Conservation (phyloP, 1,140 invertebrate species). For the Aricia agestis region DNA sequence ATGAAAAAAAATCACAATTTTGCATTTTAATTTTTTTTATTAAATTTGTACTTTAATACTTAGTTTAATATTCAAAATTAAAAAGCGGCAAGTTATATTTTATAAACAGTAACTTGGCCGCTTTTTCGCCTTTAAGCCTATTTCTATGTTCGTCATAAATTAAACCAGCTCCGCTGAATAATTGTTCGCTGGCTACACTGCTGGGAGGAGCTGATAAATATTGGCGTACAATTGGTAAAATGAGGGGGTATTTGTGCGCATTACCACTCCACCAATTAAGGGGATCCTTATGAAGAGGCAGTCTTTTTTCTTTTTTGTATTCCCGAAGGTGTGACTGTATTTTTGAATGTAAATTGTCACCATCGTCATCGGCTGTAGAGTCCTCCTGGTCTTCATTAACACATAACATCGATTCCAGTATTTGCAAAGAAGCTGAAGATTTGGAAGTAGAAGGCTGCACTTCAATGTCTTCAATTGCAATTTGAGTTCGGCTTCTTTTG, state of each 20-base stretch:
- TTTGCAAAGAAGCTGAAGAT: slow-evolving; percentile 30
- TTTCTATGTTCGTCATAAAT: slow-evolving; percentile 40
- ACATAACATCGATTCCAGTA: slow-evolving; percentile 27
- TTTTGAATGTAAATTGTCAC: not conserved
- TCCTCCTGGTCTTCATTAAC: slow-evolving; percentile 30
- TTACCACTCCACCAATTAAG: slow-evolving; percentile 37
- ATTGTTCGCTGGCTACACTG: slow-evolving; percentile 39
- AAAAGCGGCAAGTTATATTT: slow-evolving; percentile 40
- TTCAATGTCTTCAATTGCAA: slow-evolving; percentile 20
- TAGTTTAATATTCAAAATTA: slow-evolving; percentile 22
- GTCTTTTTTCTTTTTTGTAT: slow-evolving; percentile 18
- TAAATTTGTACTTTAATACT: too few relatives aligned
- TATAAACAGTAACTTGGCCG: slow-evolving; percentile 41
- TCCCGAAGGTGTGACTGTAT: not conserved
- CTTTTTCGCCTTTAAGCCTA: slow-evolving; percentile 35
- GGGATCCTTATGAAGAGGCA: slow-evolving; percentile 18
- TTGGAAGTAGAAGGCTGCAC: slow-evolving; percentile 21
- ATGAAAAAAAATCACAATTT: not conserved
- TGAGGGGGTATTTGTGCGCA: slow-evolving; percentile 27
- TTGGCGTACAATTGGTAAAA: slow-evolving; percentile 30
- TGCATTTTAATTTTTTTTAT: too few relatives aligned
- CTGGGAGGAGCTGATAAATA: slow-evolving; percentile 38
- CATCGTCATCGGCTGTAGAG: not conserved
- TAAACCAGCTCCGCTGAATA: slow-evolving; percentile 38
- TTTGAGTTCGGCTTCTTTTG: slow-evolving; percentile 22